Base-by-base conservation (phyloP, 2,888 invertebrate species). In the Ctenicera cuprea region DNA sequence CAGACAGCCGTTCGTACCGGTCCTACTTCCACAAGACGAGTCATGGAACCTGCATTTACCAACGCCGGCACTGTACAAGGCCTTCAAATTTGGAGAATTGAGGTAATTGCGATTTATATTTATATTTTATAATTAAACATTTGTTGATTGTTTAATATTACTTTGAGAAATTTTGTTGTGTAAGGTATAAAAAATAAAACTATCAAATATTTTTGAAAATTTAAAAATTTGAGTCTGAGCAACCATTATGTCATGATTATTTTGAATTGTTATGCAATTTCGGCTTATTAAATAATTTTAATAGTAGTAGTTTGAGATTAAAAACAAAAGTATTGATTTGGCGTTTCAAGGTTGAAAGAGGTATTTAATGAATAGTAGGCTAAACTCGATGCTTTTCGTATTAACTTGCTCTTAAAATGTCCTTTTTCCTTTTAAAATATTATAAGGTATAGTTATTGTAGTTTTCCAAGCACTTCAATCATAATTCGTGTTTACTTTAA, bases 31-130 rank as follows among this genome's bases (percentile, higher is more conserved):
- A 54, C 43, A 57, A 38, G 73, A 65, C 82, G 77, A 73, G 88
- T 89, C 86, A 89, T 89, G 50, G 90, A 92, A 80, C 88, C 92
- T 73, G 94, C 93, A 3, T 95, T 95, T 84, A 90, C 88, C 70
- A 91, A 90, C 76, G 91, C 94, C 57, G 95, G 95, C 0, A 88
- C 89, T 82, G 87, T 88, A 59, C 89, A 91, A 5, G 95, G 95
- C 0, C 80, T 94, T 0, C 92, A 94, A 86, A 90, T 95, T 80
- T 95, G 95, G 95, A 90, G 95, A 83, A 92, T 95, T 75, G 95
- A 95, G 90, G 95, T 95, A 85, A 89, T 88, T 85, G n/a, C 20
- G 8, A n/a, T 54, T 54, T 22, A 12, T 14, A 20, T 54, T 26
- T 54, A 3, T 16, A 52, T 52, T 52, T 52, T n/a, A n/a, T n/a